Conservation (phyloP, 2,113 vertebrate species). For the Rhagologus leucostigma region DNA sequence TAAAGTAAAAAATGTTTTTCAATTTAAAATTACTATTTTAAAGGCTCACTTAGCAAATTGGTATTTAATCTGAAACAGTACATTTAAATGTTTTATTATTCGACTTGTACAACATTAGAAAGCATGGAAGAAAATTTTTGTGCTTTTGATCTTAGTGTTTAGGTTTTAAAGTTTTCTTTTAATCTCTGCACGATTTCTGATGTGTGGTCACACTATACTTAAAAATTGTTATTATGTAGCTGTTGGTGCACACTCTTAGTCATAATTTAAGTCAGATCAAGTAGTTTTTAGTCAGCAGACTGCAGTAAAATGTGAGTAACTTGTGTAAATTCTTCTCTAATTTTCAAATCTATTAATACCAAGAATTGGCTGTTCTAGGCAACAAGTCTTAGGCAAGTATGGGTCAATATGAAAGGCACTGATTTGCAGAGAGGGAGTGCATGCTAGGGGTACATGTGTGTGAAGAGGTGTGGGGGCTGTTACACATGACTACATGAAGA, state of each 20-base stretch:
- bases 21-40: background rate
- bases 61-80: background rate
- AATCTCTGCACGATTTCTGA: background rate
- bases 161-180: background rate
- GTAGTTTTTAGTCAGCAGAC: background rate
- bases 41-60: background rate
- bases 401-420: background rate
- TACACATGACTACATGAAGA: background rate
- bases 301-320: background rate
- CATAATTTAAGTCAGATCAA: background rate
- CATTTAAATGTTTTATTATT: background rate
- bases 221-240: background rate
- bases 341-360: background rate
- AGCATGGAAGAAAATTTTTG: background rate
- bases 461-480: background rate
- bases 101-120: background rate
- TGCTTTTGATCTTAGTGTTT: background rate
- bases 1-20: background rate
- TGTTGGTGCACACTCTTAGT: background rate
- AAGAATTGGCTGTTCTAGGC: background rate
- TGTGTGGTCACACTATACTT: background rate
- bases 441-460: background rate
- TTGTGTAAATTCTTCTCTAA: background rate
- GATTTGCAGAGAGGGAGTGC: background rate
- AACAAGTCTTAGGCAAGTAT: background rate